Evolutionary conservation across 1,140 invertebrate species (phyloP), one percentile per base, ranked within the genome.

Genomic region (Bombus pyrosoma): DNA sequence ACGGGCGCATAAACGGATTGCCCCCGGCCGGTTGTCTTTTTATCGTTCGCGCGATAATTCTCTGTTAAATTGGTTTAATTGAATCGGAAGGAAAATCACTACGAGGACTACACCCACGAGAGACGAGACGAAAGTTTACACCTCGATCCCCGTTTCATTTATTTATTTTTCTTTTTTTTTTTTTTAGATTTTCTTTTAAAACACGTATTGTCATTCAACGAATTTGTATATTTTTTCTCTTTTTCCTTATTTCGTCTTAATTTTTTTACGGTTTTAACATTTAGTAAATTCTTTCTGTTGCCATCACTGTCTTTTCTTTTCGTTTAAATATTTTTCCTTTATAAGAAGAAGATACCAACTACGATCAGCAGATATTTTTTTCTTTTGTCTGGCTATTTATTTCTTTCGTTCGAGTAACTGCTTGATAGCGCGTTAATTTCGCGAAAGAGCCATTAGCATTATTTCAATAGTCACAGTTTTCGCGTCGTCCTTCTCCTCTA

Each of bases 201-300:
- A 94, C 94, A 93, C 92, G 93, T 95, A 95, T 95, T 95, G 94
- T 95, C 95, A 93, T 94, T 94, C 92, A 95, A 95, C 91, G 91
- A 94, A 94, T 94, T 93, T 93, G 89, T 92, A 87, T 91, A 85
- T 74, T 87, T 83, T 73, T 15, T 47, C 28, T 80, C n/a, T 90
- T 92, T 87, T 90, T 83, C 80, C 83, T 78, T 62, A 12, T 41
- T 73, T 71, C 66, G 41, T 57, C 12, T 73, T 41, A 41, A 73
- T 87, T 89, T 84, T 34, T 39, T 87, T 81, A 86, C 87, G 88
- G 28, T 87, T n/a, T n/a, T n/a, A 90, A 85, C 86, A 80, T 53
- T 87, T 66, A 59, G 28, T 73, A 32, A 71, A 62, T 66, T 68
- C 25, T 34, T 28, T 37, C 79, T 77, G 12, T 1, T 69, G 37